A percentile compares a stretch with the other conserved stretches of the same genome.
These are phyloP conservation scores for Monodelphis domestica DNA, from an alignment of 2,797 vertebrate genomes.

Conservation along the genomic window DNA sequence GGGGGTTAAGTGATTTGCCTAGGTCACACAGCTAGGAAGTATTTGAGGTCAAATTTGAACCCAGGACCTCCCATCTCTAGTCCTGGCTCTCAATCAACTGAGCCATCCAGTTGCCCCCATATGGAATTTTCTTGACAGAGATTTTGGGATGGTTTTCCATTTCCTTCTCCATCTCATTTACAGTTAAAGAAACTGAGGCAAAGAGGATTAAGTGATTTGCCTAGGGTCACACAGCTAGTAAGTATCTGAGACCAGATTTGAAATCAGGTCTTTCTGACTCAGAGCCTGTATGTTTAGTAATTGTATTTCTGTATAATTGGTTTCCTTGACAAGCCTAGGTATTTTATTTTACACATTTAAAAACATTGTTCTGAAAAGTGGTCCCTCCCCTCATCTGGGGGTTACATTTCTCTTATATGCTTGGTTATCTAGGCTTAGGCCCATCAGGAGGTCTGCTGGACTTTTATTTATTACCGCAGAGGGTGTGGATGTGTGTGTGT, in stretches of 20 bases:
- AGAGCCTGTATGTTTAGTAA: too few relatives aligned
- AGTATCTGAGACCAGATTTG: too few relatives aligned
- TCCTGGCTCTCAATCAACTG: too few relatives aligned
- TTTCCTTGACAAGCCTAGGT: neutral
- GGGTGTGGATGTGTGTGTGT: neutral
- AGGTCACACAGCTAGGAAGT: too few relatives aligned
- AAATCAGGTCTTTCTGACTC: too few relatives aligned
- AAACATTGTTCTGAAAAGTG: neutral
- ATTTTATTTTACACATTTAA: neutral
- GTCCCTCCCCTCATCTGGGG: neutral
- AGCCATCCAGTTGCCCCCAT: neutral
- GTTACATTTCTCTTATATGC: neutral
- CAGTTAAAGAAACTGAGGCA: too few relatives aligned
- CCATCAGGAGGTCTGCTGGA: neutral
- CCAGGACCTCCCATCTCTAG: too few relatives aligned
- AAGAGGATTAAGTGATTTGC: too few relatives aligned
- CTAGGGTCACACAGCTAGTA: too few relatives aligned
- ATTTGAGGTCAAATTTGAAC: too few relatives aligned
- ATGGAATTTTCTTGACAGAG: neutral
- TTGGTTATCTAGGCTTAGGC: neutral
- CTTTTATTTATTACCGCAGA: neutral
- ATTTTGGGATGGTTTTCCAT: neutral
- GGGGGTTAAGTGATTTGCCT: too few relatives aligned
- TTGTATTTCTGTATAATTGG: neutral
- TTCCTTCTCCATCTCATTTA: neutral